Conservation (phyloP, 2,888 invertebrate species). For the Heteromurus nitidus region DNA sequence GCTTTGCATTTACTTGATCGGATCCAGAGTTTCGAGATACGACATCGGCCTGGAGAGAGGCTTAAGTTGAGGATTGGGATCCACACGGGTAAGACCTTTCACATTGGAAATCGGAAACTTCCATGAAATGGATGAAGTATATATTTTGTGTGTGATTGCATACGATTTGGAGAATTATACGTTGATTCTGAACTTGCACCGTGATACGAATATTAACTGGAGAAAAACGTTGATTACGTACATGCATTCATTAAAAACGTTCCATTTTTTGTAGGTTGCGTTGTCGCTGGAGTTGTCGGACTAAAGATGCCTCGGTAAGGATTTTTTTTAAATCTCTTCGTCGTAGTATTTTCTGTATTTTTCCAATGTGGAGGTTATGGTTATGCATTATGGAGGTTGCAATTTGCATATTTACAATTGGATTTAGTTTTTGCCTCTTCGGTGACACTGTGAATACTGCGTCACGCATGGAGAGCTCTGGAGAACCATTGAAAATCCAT, state of each 20-base stretch:
- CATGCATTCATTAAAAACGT: no score
- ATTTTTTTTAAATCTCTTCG: no score
- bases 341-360: no score
- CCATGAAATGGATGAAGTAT: neutral
- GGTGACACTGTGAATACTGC: conserved; percentile 89
- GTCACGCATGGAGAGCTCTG: conserved; percentile 86
- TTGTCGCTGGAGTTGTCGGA: conserved; percentile 89
- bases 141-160: no score
- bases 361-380: no score
- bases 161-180: neutral
- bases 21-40: conserved; percentile 82
- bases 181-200: no score
- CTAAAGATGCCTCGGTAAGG: conserved; percentile 84
- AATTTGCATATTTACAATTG: no score
- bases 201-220: no score
- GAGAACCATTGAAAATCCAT: conserved; percentile 91
- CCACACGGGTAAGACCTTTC: conserved; percentile 80
- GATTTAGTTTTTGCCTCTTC: conserved; percentile 66
- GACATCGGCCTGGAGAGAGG: conserved; percentile 82
- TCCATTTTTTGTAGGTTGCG: conserved; percentile 79
- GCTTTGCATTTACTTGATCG: conserved; percentile 84
- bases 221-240: no score
- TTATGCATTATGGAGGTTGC: no score
- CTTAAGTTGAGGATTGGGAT: conserved; percentile 85
- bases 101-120: no score